Base-by-base conservation (phyloP, 2,888 invertebrate genomes). In the Leuctra nigra region DNA sequence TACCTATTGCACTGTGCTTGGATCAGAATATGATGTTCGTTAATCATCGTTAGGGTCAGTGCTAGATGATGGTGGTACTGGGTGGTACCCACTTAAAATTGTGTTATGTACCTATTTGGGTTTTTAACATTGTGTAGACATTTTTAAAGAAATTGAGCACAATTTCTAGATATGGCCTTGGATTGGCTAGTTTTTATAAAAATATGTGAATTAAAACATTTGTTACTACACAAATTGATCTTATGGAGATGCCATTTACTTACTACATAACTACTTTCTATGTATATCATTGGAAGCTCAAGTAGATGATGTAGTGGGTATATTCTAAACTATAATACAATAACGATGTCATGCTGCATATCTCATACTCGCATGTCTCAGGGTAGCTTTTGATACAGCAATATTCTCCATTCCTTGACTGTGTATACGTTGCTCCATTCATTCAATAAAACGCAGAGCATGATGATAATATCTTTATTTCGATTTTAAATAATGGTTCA, bases 361-460 rank as follows among this genome's bases (percentile, higher is more conserved):
- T 23, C 44, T 16, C 11, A n/a, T 20, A 9, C 44, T 23, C 44
- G 23, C 44, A 20, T 20, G 44, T 23, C 44, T 44, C 44, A 44
- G 44, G 39, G 44, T 44, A 44, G 44, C 44, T 44, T 44, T 44
- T 44, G 44, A 44, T 44, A 44, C 44, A 44, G 44, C 44, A 44
- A 44, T 44, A 44, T 44, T 44, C 22, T 23, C 44, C 44, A 44
- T 44, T 44, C 44, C 44, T 44, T 23, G 18, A 39, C 6, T 39
- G 29, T 29, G 29, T 29, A 11, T 29, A 29, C 29, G 23, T 23
- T 23, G 44, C 44, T 44, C 44, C 44, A 44, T 23, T 44, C 44
- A 44, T 44, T 44, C 44, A 44, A 44, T 44, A 44, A 44, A 44
- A 20, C 23, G 44, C 44, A 44, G 44, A 44, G 23, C 7, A 44